phyloP scores from a whole-genome alignment of 2,113 vertebrate genomes.

The Zosterops hypoxanthus region DNA sequence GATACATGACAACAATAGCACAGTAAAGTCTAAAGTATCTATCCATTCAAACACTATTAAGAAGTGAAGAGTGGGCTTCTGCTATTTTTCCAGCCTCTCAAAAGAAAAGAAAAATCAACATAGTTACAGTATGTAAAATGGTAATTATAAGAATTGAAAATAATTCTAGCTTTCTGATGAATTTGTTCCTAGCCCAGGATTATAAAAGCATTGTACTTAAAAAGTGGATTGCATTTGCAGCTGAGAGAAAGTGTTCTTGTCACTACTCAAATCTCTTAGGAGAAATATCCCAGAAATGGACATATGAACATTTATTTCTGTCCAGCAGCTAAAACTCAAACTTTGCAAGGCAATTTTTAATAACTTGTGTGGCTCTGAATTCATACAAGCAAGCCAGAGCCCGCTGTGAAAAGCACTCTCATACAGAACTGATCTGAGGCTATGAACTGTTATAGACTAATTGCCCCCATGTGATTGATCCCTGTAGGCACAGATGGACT shows the following conservation, averaged over 20 bases:
- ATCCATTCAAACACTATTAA: background rate
- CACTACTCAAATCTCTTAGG: background rate
- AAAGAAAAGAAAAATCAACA: slow-evolving; percentile 25
- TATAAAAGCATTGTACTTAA: background rate
- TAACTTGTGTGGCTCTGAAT: background rate
- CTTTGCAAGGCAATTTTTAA: background rate
- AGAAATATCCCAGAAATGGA: background rate
- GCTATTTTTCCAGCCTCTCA: background rate
- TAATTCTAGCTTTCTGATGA: background rate
- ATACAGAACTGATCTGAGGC: background rate
- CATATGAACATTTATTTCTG: background rate
- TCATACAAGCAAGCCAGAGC: background rate
- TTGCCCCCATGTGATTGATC: background rate
- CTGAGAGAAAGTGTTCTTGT: background rate
- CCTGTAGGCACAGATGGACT: background rate
- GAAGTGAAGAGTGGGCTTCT: background rate
- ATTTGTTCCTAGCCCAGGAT: background rate
- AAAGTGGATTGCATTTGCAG: background rate
- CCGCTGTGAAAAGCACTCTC: background rate
- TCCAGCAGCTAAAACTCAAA: background rate
- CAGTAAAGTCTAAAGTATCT: background rate
- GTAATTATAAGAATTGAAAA: background rate
- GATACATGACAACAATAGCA: background rate
- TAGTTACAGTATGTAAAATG: background rate
- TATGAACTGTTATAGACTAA: background rate